phyloP scores from a whole-genome alignment of 2,797 vertebrate species.

The Hemitrygon akajei region DNA sequence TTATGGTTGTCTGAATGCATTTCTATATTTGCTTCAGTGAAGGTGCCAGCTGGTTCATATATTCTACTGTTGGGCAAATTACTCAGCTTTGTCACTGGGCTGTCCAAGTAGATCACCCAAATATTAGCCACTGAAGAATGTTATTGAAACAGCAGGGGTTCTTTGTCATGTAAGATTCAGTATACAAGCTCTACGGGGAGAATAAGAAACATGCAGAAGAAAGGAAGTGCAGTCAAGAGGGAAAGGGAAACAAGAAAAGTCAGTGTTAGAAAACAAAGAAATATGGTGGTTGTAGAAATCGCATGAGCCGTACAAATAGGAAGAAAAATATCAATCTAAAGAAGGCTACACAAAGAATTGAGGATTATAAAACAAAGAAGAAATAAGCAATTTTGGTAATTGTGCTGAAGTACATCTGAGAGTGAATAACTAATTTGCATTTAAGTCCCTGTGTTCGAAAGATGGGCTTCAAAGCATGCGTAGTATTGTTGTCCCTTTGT shows the following conservation, averaged over 20 bases:
- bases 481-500: not conserved
- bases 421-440: not conserved
- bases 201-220: not conserved
- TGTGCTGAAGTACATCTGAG: not conserved
- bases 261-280: not conserved
- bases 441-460: not conserved
- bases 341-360: not conserved
- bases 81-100: not conserved
- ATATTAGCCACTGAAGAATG: not conserved
- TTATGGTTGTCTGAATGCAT: not conserved
- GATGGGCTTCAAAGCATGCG: no score
- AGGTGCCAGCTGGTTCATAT: not conserved
- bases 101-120: slow-evolving; percentile 4
- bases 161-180: not conserved
- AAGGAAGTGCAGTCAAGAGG: not conserved
- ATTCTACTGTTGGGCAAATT: not conserved
- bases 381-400: not conserved
- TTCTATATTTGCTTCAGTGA: not conserved
- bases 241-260: not conserved
- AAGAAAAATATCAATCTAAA: not conserved
- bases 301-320: no score
- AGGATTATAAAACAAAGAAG: not conserved
- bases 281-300: not conserved
- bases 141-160: not conserved
- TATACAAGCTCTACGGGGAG: not conserved